phyloP scores from a whole-genome alignment of 2,797 vertebrate genomes.

The Coregonus ussuriensis region DNA sequence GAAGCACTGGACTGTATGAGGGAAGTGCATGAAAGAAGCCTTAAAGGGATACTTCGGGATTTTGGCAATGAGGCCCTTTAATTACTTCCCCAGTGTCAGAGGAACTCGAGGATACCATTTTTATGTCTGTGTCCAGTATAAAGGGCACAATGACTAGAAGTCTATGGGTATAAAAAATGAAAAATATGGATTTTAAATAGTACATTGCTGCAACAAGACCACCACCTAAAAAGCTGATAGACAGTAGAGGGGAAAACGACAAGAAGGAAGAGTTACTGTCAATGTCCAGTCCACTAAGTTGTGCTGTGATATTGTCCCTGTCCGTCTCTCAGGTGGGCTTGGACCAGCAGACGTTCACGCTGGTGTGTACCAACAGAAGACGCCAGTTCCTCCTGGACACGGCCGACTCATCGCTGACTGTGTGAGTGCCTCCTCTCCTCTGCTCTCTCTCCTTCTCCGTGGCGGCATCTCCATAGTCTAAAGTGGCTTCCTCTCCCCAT shows the following conservation, averaged over 20 bases:
- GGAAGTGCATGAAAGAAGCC: background rate
- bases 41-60: background rate
- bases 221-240: background rate
- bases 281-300: background rate
- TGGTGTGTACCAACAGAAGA: slow-evolving; percentile 94
- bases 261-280: background rate
- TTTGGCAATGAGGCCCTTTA: too few relatives aligned
- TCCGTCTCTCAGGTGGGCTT: slow-evolving; percentile 84
- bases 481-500: background rate
- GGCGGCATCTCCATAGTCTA: background rate
- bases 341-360: slow-evolving; percentile 88
- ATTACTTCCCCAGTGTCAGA: too few relatives aligned
- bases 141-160: too few relatives aligned
- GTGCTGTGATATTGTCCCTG: slow-evolving; percentile 10
- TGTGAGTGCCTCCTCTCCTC: slow-evolving; percentile 73
- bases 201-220: background rate
- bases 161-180: background rate
- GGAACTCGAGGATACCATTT: too few relatives aligned
- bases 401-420: slow-evolving; percentile 84
- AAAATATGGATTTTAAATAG: background rate
- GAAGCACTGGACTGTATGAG: background rate
- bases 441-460: background rate
- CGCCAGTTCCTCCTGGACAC: slow-evolving; percentile 95
- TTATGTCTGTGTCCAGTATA: too few relatives aligned
- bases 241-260: background rate